Evolutionary conservation across 1,140 invertebrate genomes (phyloP).

Genomic region (Tribolium castaneum): DNA sequence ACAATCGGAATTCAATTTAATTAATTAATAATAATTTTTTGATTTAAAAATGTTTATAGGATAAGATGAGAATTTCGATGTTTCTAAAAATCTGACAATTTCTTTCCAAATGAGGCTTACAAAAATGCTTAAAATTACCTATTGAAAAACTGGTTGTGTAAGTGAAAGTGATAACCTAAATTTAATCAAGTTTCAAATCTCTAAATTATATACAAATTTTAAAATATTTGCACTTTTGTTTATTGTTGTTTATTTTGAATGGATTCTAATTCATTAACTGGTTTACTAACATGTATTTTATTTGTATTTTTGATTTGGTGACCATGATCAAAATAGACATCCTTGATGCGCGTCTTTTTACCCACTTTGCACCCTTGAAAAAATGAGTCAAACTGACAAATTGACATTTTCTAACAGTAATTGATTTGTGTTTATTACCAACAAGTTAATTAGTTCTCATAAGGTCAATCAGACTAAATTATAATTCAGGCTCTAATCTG

Average conservation of each 20-base stretch:
- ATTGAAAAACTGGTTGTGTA: constrained; percentile 12
- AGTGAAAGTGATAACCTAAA: constrained; percentile 30
- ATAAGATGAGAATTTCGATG: background rate
- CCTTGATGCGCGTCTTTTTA: background rate
- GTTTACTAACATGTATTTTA: too few relatives aligned
- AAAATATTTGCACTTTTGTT: too few relatives aligned
- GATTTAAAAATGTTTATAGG: too few relatives aligned
- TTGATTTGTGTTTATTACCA: background rate
- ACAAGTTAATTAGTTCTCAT: background rate
- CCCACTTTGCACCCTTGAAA: background rate
- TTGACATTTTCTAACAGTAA: background rate
- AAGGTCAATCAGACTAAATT: background rate
- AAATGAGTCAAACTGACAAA: too few relatives aligned
- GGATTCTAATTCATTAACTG: too few relatives aligned
- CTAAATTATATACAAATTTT: background rate
- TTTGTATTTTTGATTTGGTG: background rate
- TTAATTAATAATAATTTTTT: too few relatives aligned
- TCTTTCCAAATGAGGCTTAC: background rate
- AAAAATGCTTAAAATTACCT: background rate
- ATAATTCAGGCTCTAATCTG: background rate
- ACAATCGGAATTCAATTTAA: too few relatives aligned
- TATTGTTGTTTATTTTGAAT: too few relatives aligned
- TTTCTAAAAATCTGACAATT: background rate
- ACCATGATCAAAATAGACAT: background rate
- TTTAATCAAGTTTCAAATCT: constrained; percentile 1